phyloP scores from a whole-genome alignment of 23 tunicate genomes.

The Styela plicata region DNA sequence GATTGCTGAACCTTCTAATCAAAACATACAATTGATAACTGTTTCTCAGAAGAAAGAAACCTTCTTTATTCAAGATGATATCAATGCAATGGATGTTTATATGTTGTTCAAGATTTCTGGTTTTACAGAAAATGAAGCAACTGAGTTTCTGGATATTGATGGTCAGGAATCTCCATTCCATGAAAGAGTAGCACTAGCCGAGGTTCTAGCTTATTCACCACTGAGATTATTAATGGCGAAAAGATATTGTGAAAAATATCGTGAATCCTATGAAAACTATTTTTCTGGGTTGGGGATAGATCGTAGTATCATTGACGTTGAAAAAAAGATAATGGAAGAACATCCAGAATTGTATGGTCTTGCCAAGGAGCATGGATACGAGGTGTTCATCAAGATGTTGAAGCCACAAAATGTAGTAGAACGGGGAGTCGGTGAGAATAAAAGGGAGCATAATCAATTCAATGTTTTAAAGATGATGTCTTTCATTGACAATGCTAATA shows the following conservation, averaged over 20 bases:
- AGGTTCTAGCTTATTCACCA: constrained; percentile 26
- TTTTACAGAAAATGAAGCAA: constrained; percentile 10
- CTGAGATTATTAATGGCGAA: constrained; percentile 4
- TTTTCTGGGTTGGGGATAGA: neutral
- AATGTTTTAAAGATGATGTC: constrained; percentile 19
- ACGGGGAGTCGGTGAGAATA: neutral
- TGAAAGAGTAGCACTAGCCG: neutral
- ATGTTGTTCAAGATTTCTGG: neutral
- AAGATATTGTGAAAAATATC: neutral
- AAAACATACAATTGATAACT: neutral
- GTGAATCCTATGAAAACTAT: constrained; percentile 6
- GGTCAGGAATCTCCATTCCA: neutral
- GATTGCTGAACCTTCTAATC: neutral
- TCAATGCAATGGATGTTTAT: neutral
- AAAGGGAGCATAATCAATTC: neutral
- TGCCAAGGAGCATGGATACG: constrained; percentile 10
- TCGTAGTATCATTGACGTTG: neutral
- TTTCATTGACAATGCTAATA: constrained; percentile 1
- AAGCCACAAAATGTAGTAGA: neutral
- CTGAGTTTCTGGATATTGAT: neutral
- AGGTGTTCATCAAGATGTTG: constrained; percentile 9
- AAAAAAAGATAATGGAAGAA: constrained; percentile 6
- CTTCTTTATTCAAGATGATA: neutral
- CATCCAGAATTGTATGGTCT: constrained; percentile 13
- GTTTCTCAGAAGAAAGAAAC: neutral